Evolutionary conservation across 2,113 vertebrate species (phyloP).

Genomic region (Nesoenas mayeri): DNA sequence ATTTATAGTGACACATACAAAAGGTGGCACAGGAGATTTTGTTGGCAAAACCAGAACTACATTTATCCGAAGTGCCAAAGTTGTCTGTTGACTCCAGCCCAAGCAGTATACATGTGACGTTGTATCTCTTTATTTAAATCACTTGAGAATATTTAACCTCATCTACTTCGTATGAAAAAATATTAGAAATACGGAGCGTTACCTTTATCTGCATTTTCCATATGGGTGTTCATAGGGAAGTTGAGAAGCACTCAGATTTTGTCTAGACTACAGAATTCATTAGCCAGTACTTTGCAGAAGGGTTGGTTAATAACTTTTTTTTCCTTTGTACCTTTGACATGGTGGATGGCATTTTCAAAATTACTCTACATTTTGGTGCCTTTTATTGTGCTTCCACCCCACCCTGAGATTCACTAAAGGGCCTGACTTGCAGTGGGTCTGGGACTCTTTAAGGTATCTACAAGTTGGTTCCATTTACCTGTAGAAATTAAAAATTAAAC

Average conservation of each 20-base stretch:
- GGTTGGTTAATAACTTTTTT: neutral
- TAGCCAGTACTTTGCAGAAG: neutral
- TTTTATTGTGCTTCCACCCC: neutral
- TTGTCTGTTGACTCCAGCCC: neutral
- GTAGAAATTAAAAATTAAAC: neutral
- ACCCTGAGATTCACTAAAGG: neutral
- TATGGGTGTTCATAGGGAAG: neutral
- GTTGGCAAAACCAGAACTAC: neutral
- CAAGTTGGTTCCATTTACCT: neutral
- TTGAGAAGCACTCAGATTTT: neutral
- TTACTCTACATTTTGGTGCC: neutral
- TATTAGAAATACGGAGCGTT: neutral
- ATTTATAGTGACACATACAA: neutral
- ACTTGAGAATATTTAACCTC: neutral
- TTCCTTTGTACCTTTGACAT: neutral
- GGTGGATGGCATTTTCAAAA: neutral
- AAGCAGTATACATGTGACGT: neutral
- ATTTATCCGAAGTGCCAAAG: neutral
- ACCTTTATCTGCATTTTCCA: neutral
- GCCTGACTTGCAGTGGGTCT: neutral
- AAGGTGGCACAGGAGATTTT: neutral
- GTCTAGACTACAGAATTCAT: neutral
- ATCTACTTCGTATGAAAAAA: neutral
- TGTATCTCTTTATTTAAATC: neutral
- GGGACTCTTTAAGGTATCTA: neutral